Evolutionary conservation across 2,797 vertebrate genomes (phyloP), one percentile per base, ranked within the genome.

Genomic region (Podargus strigoides): DNA sequence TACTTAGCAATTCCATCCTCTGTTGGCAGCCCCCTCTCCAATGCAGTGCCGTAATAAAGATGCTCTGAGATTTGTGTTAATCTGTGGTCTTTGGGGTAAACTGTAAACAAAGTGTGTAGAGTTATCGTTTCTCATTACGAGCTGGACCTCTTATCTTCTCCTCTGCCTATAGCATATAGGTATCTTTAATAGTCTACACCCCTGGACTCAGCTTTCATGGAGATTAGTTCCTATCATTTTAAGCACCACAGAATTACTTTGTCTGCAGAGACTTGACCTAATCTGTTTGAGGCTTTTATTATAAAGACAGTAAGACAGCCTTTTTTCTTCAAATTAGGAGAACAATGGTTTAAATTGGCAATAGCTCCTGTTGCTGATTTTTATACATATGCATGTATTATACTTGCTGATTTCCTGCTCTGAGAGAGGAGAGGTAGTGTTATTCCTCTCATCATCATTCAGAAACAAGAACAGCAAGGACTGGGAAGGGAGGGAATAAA

Each of bases 1-100:
- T 97, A 96, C 97, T 98, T 98, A 98, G 98, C 95, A 93, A 98
- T 98, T 98, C 96, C 95, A 96, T 75, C 86, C 95, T 96, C 95
- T 97, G 67, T 82, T 96, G 95, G 95, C 94, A 97, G 93, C 89
- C 90, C 74, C 86, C 76, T 74, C 87, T 94, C 95, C 95, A 94
- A 85, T 53, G 82, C 94, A 94, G 94, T 78, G 76, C 96, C 49
- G 44, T 97, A 97, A 98, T 98, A 97, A 97, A 97, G 97, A 98
- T 96, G 96, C 97, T 94, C 88, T 72, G 94, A 96, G 97, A 96
- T 96, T 96, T 97, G 94, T 96, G 94, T 95, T 97, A 97, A 97
- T 97, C 96, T 97, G 97, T 95, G 94, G 97, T 97, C 97, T 98
- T 97, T 96, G 86, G 95, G 95, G 95, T 97, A 97, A 97, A 97